Percentiles rank a stretch among this genome's conserved stretches.
Conservation (phyloP, 2,797 vertebrate genomes). For the Thripadectes ignobilis region DNA sequence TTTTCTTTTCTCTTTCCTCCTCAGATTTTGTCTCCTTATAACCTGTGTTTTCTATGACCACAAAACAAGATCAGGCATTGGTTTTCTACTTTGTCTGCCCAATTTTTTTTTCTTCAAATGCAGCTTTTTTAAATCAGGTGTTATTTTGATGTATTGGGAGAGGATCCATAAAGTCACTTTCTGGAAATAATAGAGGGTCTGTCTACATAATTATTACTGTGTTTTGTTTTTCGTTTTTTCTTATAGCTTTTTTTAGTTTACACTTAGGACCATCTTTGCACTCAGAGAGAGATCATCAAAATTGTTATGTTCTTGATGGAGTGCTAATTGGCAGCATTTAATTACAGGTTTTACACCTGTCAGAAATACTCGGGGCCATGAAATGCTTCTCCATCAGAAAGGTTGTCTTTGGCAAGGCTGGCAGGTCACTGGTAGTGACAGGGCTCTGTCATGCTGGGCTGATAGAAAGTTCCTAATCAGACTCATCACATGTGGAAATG, state of each 20-base stretch:
- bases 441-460: background rate
- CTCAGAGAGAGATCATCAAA: background rate
- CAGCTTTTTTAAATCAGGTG: background rate
- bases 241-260: background rate
- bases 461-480: conserved; percentile 60
- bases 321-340: background rate
- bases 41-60: background rate
- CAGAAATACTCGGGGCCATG: background rate
- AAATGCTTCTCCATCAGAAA: background rate
- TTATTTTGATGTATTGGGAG: background rate
- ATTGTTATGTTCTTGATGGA: background rate
- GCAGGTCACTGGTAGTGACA: background rate
- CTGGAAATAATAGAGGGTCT: background rate
- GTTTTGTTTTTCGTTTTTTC: background rate
- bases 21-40: background rate
- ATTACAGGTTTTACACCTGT: background rate
- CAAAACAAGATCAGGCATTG: background rate
- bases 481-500: conserved; percentile 71
- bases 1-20: background rate
- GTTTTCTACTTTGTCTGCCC: background rate
- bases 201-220: background rate
- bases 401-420: background rate
- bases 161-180: background rate
- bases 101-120: background rate
- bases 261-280: background rate